Conservation (phyloP, 1,140 invertebrate genomes). For the Drosophila ercepeae region DNA sequence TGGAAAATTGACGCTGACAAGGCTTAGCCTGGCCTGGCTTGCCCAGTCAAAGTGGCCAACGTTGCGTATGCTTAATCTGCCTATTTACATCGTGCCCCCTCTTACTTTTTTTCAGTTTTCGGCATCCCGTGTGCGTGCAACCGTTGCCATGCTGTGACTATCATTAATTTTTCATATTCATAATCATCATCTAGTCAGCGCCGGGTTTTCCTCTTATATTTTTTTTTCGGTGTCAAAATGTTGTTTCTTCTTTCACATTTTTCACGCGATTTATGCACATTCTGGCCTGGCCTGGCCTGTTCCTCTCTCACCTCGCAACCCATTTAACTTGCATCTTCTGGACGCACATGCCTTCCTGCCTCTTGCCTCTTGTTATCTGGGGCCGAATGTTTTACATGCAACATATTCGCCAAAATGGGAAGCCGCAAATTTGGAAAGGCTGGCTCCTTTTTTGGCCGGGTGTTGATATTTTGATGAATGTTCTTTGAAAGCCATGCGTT, state of each 20-base stretch:
- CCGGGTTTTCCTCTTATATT: constrained; percentile 49
- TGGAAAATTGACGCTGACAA: constrained; percentile 78
- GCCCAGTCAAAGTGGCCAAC: constrained; percentile 49
- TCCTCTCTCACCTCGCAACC: constrained; percentile 22
- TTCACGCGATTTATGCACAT: constrained; percentile 75
- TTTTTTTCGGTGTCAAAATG: constrained; percentile 72
- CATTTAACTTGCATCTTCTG: constrained; percentile 38
- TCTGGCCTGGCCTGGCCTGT: constrained; percentile 21
- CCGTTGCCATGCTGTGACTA: constrained; percentile 80
- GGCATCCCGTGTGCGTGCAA: constrained; percentile 60
- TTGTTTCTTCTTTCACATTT: constrained; percentile 78
- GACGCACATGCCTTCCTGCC: background rate
- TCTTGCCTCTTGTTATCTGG: constrained; percentile 27
- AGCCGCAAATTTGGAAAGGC: constrained; percentile 60
- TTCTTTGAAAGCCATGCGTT: constrained; percentile 17
- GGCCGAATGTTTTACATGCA: constrained; percentile 55
- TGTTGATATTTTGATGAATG: constrained; percentile 74
- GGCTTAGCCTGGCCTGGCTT: constrained; percentile 29
- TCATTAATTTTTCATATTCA: constrained; percentile 82
- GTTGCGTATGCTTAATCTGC: constrained; percentile 77
- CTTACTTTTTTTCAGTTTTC: constrained; percentile 10
- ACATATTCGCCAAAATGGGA: constrained; percentile 44
- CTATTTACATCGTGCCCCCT: constrained; percentile 60
- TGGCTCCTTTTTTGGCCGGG: constrained; percentile 66
- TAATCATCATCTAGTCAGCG: constrained; percentile 77